A percentile compares a stretch with the other conserved stretches of the same genome.
Evolutionary conservation across 2,888 invertebrate species (phyloP).

Genomic region (Phortica okadai): DNA sequence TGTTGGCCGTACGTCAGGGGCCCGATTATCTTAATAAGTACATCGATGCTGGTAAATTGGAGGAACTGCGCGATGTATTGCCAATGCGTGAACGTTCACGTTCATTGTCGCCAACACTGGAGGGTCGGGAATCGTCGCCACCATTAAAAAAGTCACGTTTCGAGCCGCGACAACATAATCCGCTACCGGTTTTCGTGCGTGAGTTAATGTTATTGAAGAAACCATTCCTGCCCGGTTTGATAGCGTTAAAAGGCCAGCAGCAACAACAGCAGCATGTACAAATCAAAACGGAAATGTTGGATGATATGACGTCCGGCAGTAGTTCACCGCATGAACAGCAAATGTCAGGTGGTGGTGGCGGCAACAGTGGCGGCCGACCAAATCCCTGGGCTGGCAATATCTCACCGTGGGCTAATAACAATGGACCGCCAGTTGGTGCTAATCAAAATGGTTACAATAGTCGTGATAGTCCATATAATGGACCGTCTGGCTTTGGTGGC

Average conservation of each 20-base stretch:
- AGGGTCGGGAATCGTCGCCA: conserved; percentile 62
- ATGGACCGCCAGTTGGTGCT: conserved; percentile 32
- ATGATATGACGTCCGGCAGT: conserved; percentile 49
- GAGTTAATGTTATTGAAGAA: conserved; percentile 70
- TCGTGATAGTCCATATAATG: conserved; percentile 41
- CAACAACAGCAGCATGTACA: conserved; percentile 44
- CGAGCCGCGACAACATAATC: conserved; percentile 74
- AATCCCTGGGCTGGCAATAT: conserved; percentile 63
- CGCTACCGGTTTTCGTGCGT: conserved; percentile 72
- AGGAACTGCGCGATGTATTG: conserved; percentile 87
- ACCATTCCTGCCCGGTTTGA: conserved; percentile 70
- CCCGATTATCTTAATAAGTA: conserved; percentile 86
- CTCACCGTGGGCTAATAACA: conserved; percentile 53
- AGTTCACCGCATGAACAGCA: conserved; percentile 54
- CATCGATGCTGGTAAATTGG: conserved; percentile 88
- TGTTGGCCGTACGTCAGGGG: conserved; percentile 86
- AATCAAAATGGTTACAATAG: conserved; percentile 56
- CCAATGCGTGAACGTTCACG: conserved; percentile 80
- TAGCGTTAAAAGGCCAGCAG: conserved; percentile 69
- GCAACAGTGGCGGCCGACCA: conserved; percentile 49
- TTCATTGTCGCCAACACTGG: conserved; percentile 69
- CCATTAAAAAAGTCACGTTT: conserved; percentile 74
- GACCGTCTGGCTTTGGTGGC: conserved; percentile 37
- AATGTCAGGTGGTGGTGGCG: conserved; percentile 38
- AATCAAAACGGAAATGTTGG: conserved; percentile 54